These are phyloP conservation scores for Manacus vitellinus DNA, from an alignment of 2,113 vertebrate species.

Conservation along the genomic window DNA sequence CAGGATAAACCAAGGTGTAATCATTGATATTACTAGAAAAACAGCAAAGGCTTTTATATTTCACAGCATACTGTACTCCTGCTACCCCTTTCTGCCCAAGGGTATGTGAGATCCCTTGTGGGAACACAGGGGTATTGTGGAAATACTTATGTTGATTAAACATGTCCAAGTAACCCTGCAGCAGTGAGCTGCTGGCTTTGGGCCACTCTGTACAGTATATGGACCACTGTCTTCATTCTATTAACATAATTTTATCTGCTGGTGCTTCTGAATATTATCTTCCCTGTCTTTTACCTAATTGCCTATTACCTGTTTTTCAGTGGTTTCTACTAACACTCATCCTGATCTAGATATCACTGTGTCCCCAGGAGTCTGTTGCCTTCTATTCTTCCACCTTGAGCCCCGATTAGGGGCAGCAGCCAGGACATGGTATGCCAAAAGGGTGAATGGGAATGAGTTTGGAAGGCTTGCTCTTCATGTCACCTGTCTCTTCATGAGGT, in stretches of 20 bases:
- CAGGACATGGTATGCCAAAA: not conserved
- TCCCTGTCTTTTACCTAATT: not conserved
- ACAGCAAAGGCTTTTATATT: not conserved
- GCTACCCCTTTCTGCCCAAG: not conserved
- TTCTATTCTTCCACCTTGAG: not conserved
- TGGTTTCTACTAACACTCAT: rapidly evolving
- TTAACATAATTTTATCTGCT: not conserved
- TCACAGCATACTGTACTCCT: not conserved
- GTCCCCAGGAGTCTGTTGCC: not conserved
- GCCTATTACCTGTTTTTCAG: not conserved
- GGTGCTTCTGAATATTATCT: not conserved
- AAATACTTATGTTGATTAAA: not conserved
- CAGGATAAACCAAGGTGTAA: not conserved
- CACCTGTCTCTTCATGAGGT: not conserved
- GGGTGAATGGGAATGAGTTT: not conserved
- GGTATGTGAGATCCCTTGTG: not conserved
- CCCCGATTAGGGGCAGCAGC: not conserved
- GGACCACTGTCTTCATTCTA: not conserved
- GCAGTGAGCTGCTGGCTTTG: not conserved
- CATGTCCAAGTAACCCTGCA: not conserved
- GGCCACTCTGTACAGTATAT: not conserved
- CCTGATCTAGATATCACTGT: no score
- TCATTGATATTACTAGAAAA: not conserved
- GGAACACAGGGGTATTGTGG: not conserved
- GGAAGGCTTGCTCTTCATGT: not conserved